Conservation (phyloP, 1,140 invertebrate genomes). For the Drosophila ananassae region DNA sequence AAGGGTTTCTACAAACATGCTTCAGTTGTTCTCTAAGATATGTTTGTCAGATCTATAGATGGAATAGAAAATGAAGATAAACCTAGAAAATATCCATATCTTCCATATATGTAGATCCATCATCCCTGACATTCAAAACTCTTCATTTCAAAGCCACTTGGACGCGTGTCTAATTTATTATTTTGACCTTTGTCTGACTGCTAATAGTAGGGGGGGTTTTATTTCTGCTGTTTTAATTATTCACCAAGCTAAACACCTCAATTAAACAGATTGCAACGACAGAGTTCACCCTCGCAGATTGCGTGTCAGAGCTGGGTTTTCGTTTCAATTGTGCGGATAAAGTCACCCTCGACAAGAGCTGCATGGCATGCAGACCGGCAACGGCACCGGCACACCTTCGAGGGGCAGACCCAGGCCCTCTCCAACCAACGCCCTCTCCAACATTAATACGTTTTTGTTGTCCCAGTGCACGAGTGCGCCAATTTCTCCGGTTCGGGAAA, state of each 20-base stretch:
- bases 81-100: too few species aligned
- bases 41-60: too few species aligned
- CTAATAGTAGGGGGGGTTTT: slow-evolving; percentile 13
- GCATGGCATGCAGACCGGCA: slow-evolving; percentile 22
- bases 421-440: background rate
- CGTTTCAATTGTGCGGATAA: slow-evolving; percentile 25
- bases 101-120: background rate
- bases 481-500: slow-evolving; percentile 57
- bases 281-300: slow-evolving; percentile 17
- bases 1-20: too few species aligned
- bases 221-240: slow-evolving; percentile 60
- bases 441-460: slow-evolving; percentile 36
- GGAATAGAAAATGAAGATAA: too few species aligned
- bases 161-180: slow-evolving; percentile 74
- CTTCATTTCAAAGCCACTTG: slow-evolving; percentile 46
- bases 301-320: slow-evolving; percentile 58
- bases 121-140: slow-evolving; percentile 22
- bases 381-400: slow-evolving; percentile 46
- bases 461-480: slow-evolving; percentile 71
- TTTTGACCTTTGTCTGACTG: slow-evolving; percentile 68
- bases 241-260: slow-evolving; percentile 75
- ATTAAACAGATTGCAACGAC: slow-evolving; percentile 73
- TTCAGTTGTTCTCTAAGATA: background rate
- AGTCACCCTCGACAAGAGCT: slow-evolving; percentile 34
- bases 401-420: slow-evolving; percentile 3